Evolutionary conservation across 1,140 invertebrate genomes (phyloP), one percentile per base, ranked within the genome.

Genomic region (Lethocerus indicus): DNA sequence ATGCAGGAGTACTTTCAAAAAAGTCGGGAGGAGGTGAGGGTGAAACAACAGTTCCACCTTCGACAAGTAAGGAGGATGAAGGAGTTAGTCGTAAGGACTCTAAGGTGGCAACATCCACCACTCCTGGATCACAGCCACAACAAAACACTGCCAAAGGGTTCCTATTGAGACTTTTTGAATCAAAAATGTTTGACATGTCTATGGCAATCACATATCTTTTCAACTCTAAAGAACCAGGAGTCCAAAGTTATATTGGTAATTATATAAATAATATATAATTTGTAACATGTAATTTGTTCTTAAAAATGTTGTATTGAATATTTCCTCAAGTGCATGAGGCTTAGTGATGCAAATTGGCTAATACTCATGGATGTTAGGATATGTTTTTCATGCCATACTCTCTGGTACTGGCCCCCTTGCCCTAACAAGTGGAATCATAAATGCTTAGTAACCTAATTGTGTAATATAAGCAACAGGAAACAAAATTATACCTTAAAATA

Each of bases 131-230:
- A 29, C 29, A 35, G 21, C n/a, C 37, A 18, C n/a, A n/a, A n/a
- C 49, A 29, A 39, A 42, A 51, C 42, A 29, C 56, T 48, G 50
- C 52, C 60, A 53, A 68, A 65, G 57, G 67, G 58, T 71, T 81
- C 65, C 70, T 98, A 44, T 68, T 97, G 50, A 71, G 93, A 56
- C 72, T 98, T 57, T 94, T 98, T 61, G 91, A 98, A 66, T 94
- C 91, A 54, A 90, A 89, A 70, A 73, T 94, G 48, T 98, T 98
- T 65, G 88, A 96, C 64, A 94, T 96, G 77, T 87, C 87, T 50
- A 94, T 97, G 74, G 93, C 92, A 21, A 90, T 98, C 60, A 87
- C 87, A 61, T 97, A 98, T 74, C 70, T 98, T 28, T 96, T 92
- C 62, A 94, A 94, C 63, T 94, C 91, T n/a, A 97, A 97, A 68